Percentiles rank a stretch among this genome's conserved stretches.
These are phyloP conservation scores for Pituophis catenifer DNA, from an alignment of 2,113 vertebrate species.

Conservation along the genomic window DNA sequence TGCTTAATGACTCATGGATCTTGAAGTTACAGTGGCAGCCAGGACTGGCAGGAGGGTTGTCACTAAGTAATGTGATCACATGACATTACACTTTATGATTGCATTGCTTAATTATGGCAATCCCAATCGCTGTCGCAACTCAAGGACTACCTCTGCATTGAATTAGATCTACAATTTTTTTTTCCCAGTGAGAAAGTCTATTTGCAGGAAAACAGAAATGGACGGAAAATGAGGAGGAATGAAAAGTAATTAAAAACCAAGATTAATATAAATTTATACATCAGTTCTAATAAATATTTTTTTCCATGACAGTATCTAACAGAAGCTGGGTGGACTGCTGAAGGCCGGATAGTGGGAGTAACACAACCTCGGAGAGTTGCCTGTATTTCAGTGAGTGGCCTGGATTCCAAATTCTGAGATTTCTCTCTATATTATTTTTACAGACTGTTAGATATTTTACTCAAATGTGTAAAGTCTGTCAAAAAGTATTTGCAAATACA, in stretches of 20 bases:
- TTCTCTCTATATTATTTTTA: background rate
- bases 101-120: background rate
- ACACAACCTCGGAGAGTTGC: constrained; percentile 96
- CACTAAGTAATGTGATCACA: background rate
- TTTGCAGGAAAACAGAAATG: background rate
- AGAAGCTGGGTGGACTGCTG: constrained; percentile 95
- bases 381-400: constrained; percentile 86
- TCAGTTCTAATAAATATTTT: background rate
- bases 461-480: background rate
- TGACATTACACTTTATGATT: background rate
- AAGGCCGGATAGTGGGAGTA: constrained; percentile 92
- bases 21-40: background rate
- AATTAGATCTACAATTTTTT: background rate
- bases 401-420: background rate
- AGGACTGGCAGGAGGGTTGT: background rate
- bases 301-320: constrained; percentile 82
- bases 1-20: background rate
- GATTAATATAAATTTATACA: background rate
- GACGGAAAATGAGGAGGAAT: background rate
- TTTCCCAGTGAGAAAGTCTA: background rate
- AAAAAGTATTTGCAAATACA: background rate
- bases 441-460: background rate
- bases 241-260: background rate
- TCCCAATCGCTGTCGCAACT: background rate
- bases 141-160: background rate